A percentile compares a stretch with the other conserved stretches of the same genome.
phyloP scores from a whole-genome alignment of 1,140 invertebrate genomes.

The Drosophila obscura region DNA sequence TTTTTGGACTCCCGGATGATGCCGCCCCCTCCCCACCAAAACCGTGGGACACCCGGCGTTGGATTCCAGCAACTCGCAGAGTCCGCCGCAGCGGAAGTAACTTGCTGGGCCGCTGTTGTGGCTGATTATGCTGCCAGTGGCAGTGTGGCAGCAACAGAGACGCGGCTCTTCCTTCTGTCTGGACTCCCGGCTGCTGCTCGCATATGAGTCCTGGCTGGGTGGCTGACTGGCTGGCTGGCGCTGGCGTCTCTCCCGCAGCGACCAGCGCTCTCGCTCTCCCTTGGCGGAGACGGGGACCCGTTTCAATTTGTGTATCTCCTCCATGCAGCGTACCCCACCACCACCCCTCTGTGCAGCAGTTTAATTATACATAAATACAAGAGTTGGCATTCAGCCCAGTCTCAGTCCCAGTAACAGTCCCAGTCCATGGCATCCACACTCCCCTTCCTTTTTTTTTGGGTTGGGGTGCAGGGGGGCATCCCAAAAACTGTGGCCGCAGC shows the following conservation, averaged over 20 bases:
- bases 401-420: not conserved
- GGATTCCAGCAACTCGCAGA: slow-evolving; percentile 23
- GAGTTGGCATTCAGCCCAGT: slow-evolving; percentile 30
- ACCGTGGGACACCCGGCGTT: not conserved
- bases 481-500: slow-evolving; percentile 55
- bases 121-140: slow-evolving; percentile 82
- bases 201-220: too few relatives aligned
- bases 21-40: too few relatives aligned
- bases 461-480: not conserved
- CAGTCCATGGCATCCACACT: too few relatives aligned
- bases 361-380: slow-evolving; percentile 47
- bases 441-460: not conserved
- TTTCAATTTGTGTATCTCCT: too few relatives aligned
- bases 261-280: too few relatives aligned
- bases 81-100: slow-evolving; percentile 82
- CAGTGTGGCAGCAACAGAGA: slow-evolving; percentile 39
- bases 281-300: too few relatives aligned
- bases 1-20: slow-evolving; percentile 33
- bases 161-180: not conserved
- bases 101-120: slow-evolving; percentile 79
- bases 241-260: too few relatives aligned
- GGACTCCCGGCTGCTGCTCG: not conserved
- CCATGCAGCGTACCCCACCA: not conserved
- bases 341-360: slow-evolving; percentile 16
- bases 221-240: too few relatives aligned